Percentiles rank a stretch among this genome's conserved stretches.
These are phyloP conservation scores for Leuctra nigra DNA, from an alignment of 2,888 invertebrate species.

Conservation along the genomic window DNA sequence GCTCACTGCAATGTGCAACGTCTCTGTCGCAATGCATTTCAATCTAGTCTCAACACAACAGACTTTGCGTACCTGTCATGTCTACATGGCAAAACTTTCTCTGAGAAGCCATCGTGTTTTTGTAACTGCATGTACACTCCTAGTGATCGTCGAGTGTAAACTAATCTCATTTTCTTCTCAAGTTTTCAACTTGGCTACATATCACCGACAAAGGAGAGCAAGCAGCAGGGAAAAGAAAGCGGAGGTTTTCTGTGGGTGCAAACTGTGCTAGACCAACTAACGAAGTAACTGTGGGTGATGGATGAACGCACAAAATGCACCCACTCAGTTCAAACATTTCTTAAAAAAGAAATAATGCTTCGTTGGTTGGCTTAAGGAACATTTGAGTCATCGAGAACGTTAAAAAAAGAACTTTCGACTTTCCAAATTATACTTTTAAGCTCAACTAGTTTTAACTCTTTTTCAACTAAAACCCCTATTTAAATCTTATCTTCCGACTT, in stretches of 20 bases:
- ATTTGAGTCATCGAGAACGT: neutral
- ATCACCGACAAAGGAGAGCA: neutral
- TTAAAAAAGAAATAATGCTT: conserved; percentile 8
- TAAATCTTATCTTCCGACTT: conserved; percentile 13
- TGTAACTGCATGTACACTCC: too few relatives aligned
- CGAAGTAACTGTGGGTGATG: conserved; percentile 11
- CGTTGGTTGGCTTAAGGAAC: neutral
- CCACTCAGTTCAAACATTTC: conserved; percentile 1
- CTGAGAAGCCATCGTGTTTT: too few relatives aligned
- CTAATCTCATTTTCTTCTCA: too few relatives aligned
- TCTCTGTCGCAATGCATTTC: too few relatives aligned
- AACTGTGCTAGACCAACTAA: conserved; percentile 3
- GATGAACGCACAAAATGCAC: conserved; percentile 5
- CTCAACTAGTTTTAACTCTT: conserved; percentile 18
- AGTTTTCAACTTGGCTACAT: neutral
- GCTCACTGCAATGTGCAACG: too few relatives aligned
- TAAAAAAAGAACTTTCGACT: conserved; percentile 15
- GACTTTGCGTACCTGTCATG: too few relatives aligned
- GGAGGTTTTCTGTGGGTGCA: neutral
- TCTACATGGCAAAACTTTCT: too few relatives aligned
- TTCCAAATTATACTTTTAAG: conserved; percentile 16
- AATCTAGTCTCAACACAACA: too few relatives aligned
- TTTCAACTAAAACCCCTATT: conserved; percentile 16
- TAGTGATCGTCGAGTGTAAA: too few relatives aligned
- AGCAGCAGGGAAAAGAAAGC: neutral